Evolutionary conservation across 1,140 invertebrate species (phyloP).

Genomic region (Argopecten irradians): DNA sequence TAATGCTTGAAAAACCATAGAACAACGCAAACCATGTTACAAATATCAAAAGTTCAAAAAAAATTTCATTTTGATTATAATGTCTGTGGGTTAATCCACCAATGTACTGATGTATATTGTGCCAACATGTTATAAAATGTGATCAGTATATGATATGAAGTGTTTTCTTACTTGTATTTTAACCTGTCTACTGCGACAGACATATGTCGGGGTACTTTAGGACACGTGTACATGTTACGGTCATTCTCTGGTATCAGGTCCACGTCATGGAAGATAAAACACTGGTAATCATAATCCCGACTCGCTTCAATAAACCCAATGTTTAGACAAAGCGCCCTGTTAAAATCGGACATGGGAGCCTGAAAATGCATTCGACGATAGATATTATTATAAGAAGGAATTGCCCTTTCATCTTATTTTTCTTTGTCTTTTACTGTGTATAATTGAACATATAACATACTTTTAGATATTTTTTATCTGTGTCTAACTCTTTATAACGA

Average conservation of each 20-base stretch:
- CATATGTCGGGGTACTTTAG: slow-evolving; percentile 83
- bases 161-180: slow-evolving; percentile 83
- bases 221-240: slow-evolving; percentile 92
- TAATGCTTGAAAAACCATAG: no score
- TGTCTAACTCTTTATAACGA: no score
- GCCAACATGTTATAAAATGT: no score
- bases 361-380: slow-evolving; percentile 74
- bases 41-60: no score
- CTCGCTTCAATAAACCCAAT: slow-evolving; percentile 93
- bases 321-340: slow-evolving; percentile 95
- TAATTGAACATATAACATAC: no score
- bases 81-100: no score
- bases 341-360: slow-evolving; percentile 84
- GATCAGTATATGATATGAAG: no score
- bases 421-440: neutral
- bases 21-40: no score
- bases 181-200: slow-evolving; percentile 94
- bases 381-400: neutral
- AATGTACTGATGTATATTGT: no score
- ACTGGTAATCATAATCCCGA: slow-evolving; percentile 86
- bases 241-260: slow-evolving; percentile 95
- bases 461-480: no score
- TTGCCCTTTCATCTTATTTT: neutral
- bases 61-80: no score
- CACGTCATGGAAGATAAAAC: slow-evolving; percentile 97